Base-by-base conservation (phyloP, 1,140 invertebrate genomes). In the Arctopsyche grandis region DNA sequence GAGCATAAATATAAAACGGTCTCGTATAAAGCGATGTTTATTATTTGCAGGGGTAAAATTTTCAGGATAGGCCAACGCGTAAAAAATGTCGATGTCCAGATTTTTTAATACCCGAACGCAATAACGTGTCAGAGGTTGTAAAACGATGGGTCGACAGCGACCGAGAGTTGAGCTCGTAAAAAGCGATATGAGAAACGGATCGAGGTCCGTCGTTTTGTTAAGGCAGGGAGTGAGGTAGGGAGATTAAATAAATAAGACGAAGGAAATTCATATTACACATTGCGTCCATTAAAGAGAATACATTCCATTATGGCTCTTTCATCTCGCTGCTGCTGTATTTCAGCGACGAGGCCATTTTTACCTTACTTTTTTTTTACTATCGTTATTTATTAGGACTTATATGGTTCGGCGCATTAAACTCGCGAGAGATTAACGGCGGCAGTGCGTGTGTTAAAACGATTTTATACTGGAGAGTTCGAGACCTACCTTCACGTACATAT, bases 91-190 rank as follows among this genome's bases (percentile, higher is more conserved):
- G 56, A 19, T 19, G 56, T 60, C 7, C n/a, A 60, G 56, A 60
- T 60, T 60, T 60, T 38, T 60, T 60, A 60, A 60, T 60, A 21
- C 16, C 56, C 16, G 56, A 60, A 60, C 9, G 56, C 21, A 60
- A 60, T 60, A 60, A 60, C 56, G 56, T 60, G 21, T 66, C 63
- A 66, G 63, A 24, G 48, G 48, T 52, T 66, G 24, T 66, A 22
- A 66, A 66, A 66, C 26, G 63, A 66, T 24, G 63, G 63, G 63
- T 66, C 63, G 63, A 19, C 16, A 60, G 21, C 16, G 56, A 60
- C 29, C 29, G 29, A 38, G 29, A 12, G 48, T 52, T 52, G 48
- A 3, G 10, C 1, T 52, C 48, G 48, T 52, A 52, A 52, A 52
- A 52, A 52, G 1, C 1, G 48, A 52, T 52, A 52, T 52, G 16